phyloP scores from a whole-genome alignment of 2,113 vertebrate species.

The Vombatus ursinus region DNA sequence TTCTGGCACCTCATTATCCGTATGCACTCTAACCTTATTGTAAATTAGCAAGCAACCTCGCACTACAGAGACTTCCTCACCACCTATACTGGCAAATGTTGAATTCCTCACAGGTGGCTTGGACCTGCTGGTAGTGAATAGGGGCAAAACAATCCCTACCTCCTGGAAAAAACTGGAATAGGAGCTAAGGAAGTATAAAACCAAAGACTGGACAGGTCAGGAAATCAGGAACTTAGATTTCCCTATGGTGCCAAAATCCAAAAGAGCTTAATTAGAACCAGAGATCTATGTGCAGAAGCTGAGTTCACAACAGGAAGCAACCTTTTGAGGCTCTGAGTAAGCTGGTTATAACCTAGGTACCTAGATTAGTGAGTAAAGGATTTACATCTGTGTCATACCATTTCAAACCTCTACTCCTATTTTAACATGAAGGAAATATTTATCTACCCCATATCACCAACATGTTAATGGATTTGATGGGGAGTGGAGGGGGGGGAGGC shows the following conservation, averaged over 20 bases:
- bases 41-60: not conserved
- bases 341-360: not conserved
- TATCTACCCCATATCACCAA: not conserved
- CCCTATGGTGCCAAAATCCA: not conserved
- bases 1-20: not conserved
- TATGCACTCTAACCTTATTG: not conserved
- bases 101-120: not conserved
- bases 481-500: no score
- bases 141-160: not conserved
- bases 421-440: not conserved
- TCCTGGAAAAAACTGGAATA: not conserved
- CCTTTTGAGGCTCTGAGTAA: not conserved
- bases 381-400: not conserved
- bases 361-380: not conserved
- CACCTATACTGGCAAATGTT: not conserved
- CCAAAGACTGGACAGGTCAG: not conserved
- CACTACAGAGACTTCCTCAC: not conserved
- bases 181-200: not conserved
- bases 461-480: not conserved
- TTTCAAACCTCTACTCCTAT: not conserved
- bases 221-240: not conserved
- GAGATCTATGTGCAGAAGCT: not conserved
- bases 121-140: not conserved
- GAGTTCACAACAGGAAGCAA: not conserved
- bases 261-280: not conserved